phyloP scores from a whole-genome alignment of 2,888 invertebrate species.

The Thalpophila matura region DNA sequence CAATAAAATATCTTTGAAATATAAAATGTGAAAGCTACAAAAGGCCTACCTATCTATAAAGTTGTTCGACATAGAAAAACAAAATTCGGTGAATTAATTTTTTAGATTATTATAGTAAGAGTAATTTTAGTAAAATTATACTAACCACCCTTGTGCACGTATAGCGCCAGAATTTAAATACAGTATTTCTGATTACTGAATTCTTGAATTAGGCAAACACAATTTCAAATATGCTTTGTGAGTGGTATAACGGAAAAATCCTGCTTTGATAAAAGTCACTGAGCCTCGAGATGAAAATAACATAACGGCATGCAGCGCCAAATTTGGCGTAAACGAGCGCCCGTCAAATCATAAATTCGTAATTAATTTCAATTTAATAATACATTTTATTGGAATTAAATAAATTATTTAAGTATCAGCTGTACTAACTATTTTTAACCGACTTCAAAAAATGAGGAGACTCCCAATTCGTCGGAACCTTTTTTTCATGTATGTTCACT shows the following conservation, averaged over 20 bases:
- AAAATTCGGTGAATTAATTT: too few species aligned
- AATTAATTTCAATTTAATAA: constrained; percentile 46
- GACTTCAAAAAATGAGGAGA: too few species aligned
- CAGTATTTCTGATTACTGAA: neutral
- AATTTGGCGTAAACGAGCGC: constrained; percentile 26
- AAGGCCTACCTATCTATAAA: too few species aligned
- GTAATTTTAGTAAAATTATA: neutral
- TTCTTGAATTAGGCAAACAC: neutral
- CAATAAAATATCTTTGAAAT: too few species aligned
- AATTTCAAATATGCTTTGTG: constrained; percentile 9
- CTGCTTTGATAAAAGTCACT: constrained; percentile 32
- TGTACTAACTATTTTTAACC: constrained; percentile 14
- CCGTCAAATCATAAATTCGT: constrained; percentile 37
- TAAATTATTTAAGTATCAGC: constrained; percentile 23
- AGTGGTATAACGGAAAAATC: constrained; percentile 18
- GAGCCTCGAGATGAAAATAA: constrained; percentile 38
- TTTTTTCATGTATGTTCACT: too few species aligned
- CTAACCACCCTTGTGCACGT: neutral
- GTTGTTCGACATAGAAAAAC: too few species aligned
- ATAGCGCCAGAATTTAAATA: neutral
- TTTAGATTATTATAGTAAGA: neutral
- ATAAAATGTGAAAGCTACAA: too few species aligned
- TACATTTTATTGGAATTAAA: constrained; percentile 48
- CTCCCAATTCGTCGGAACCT: too few species aligned
- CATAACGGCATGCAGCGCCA: constrained; percentile 29